phyloP scores from a whole-genome alignment of 2,797 vertebrate species.

The Cryptoblepharus egeriae region DNA sequence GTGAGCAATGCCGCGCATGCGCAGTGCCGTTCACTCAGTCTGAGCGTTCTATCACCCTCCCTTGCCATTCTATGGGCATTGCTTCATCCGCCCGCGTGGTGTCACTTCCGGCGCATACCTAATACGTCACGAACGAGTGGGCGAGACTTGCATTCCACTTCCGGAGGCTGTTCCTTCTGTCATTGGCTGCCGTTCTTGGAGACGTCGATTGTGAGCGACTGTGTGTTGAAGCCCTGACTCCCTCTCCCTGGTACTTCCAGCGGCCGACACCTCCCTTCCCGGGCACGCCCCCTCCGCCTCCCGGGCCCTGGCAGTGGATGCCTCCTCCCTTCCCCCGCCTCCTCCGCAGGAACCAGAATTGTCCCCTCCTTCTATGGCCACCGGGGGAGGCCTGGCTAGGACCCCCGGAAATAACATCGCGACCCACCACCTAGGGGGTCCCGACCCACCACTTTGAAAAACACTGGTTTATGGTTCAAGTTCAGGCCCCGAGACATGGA shows the following conservation, averaged over 20 bases:
- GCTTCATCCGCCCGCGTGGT: rapidly evolving
- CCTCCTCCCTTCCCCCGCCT: background rate
- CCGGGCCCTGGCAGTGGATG: background rate
- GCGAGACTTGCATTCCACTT: rapidly evolving
- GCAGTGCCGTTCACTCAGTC: rapidly evolving
- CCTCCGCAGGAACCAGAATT: background rate
- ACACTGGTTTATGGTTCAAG: too few species aligned
- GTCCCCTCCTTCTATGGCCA: too few species aligned
- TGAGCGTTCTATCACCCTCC: rapidly evolving
- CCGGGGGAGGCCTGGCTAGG: too few species aligned
- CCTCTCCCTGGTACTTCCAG: constrained; percentile 50
- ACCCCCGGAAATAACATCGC: too few species aligned
- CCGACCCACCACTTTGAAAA: too few species aligned
- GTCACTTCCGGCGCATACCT: background rate
- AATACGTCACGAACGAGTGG: rapidly evolving
- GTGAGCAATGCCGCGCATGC: rapidly evolving
- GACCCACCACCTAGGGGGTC: too few species aligned
- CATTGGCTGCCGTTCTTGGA: constrained; percentile 21
- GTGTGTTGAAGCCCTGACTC: background rate
- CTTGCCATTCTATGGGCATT: too few species aligned
- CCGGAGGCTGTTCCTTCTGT: rapidly evolving
- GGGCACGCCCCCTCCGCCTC: background rate
- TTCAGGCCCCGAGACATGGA: too few species aligned
- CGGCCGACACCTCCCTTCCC: constrained; percentile 38
- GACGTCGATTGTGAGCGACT: background rate